Evolutionary conservation across 1,140 invertebrate species (phyloP).

Genomic region (Anthonomus grandis): DNA sequence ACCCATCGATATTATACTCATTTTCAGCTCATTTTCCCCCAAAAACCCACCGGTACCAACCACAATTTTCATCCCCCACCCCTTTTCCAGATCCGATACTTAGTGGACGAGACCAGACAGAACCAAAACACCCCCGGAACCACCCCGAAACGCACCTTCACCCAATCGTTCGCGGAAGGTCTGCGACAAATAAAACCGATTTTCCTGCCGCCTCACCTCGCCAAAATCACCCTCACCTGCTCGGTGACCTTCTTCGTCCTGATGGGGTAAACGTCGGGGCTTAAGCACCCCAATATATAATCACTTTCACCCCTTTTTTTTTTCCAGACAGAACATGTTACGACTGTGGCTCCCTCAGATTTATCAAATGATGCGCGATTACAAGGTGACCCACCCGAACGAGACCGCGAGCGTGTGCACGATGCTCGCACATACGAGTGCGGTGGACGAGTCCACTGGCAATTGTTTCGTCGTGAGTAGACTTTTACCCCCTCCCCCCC

Average conservation of each 20-base stretch:
- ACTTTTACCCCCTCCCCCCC: too few relatives aligned
- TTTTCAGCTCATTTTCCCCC: too few relatives aligned
- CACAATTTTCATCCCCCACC: too few relatives aligned
- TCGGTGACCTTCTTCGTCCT: conserved; percentile 13
- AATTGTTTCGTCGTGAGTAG: conserved; percentile 29
- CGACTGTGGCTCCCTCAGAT: conserved; percentile 34
- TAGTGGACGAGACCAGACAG: conserved; percentile 24
- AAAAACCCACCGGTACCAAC: too few relatives aligned
- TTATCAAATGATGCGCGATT: conserved; percentile 35
- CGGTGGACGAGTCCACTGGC: not conserved
- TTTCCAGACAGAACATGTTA: conserved; percentile 22
- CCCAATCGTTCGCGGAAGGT: conserved; percentile 24
- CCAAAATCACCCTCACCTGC: conserved; percentile 15
- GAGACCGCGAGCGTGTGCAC: conserved; percentile 26
- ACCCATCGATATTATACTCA: too few relatives aligned
- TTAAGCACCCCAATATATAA: too few relatives aligned
- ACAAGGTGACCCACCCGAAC: conserved; percentile 23
- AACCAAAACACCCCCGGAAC: conserved; percentile 1
- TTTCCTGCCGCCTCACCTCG: conserved; percentile 15
- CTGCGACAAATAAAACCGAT: conserved; percentile 23
- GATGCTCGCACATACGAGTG: conserved; percentile 24
- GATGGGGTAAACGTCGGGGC: conserved; percentile 16
- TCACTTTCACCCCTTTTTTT: not conserved
- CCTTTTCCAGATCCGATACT: conserved; percentile 22
- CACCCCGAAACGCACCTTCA: conserved; percentile 16